Evolutionary conservation across 1,140 invertebrate species (phyloP).

Genomic region (Schlechtendalia chinensis): DNA sequence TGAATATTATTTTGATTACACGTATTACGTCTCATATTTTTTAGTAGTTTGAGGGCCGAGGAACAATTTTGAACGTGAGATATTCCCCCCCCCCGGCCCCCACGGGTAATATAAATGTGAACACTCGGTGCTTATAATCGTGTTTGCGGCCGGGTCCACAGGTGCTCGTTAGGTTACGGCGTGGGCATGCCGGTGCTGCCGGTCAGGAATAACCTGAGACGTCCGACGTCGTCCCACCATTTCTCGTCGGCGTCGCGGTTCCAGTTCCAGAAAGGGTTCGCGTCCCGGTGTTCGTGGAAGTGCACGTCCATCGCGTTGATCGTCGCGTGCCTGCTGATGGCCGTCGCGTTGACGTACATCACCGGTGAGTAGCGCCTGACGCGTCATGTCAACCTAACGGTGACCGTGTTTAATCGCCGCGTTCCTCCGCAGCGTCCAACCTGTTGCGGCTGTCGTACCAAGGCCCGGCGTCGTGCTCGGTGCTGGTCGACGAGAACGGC

Average conservation of each 20-base stretch:
- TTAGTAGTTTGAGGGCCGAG: too few relatives aligned
- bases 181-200: slow-evolving; percentile 70
- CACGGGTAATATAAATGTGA: too few relatives aligned
- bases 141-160: too few relatives aligned
- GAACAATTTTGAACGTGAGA: too few relatives aligned
- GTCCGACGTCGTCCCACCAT: slow-evolving; percentile 62
- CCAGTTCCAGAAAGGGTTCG: slow-evolving; percentile 84
- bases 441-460: slow-evolving; percentile 79
- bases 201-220: slow-evolving; percentile 69
- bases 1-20: too few relatives aligned
- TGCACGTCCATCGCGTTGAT: slow-evolving; percentile 84
- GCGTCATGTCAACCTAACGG: too few relatives aligned
- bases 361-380: slow-evolving; percentile 66
- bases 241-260: slow-evolving; percentile 68
- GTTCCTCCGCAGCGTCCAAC: slow-evolving; percentile 67
- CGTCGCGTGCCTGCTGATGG: slow-evolving; percentile 74
- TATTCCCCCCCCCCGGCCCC: too few relatives aligned
- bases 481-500: slow-evolving; percentile 69
- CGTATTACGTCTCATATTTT: too few relatives aligned
- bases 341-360: slow-evolving; percentile 80
- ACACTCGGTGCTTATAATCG: too few relatives aligned
- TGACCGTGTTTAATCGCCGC: too few relatives aligned
- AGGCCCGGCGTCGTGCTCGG: slow-evolving; percentile 74
- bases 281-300: slow-evolving; percentile 85
- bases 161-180: slow-evolving; percentile 64